Evolutionary conservation across 1,140 invertebrate species (phyloP).

Genomic region (Aplysia californica): DNA sequence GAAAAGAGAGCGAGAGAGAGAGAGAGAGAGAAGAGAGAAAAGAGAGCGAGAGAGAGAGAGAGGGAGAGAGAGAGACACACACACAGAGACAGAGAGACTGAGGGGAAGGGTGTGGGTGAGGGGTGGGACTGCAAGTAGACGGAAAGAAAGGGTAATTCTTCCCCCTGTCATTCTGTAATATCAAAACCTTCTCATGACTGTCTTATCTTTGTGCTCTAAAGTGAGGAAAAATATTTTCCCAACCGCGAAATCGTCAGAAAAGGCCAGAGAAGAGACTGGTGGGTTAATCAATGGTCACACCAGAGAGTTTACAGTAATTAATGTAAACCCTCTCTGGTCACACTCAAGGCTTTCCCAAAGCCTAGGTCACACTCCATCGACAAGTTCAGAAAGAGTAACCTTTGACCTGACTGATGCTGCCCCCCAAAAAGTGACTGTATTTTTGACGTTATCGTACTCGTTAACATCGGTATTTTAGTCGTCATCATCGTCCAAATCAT

Average conservation of each 20-base stretch:
- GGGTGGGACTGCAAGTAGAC: background rate
- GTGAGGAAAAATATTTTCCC: too few relatives aligned
- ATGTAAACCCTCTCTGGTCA: too few relatives aligned
- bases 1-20: background rate
- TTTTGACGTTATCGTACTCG: background rate
- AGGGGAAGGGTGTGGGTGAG: background rate
- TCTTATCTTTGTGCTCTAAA: too few relatives aligned
- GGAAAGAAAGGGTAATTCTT: too few relatives aligned
- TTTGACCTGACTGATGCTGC: background rate
- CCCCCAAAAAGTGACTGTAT: too few relatives aligned
- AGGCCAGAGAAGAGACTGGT: background rate
- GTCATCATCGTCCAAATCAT: background rate
- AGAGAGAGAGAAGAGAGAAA: background rate
- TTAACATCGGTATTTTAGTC: background rate
- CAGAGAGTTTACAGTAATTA: too few relatives aligned
- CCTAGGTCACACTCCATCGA: background rate
- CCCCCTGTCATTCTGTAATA: too few relatives aligned
- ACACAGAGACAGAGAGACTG: background rate
- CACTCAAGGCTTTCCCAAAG: background rate
- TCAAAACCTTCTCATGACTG: too few relatives aligned
- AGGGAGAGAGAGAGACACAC: background rate
- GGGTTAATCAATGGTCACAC: background rate
- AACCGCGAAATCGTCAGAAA: too few relatives aligned
- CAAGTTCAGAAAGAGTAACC: background rate
- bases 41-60: background rate